Base-by-base conservation (phyloP, 2,113 vertebrate species). In the Cyphomyrus discorhynchus region DNA sequence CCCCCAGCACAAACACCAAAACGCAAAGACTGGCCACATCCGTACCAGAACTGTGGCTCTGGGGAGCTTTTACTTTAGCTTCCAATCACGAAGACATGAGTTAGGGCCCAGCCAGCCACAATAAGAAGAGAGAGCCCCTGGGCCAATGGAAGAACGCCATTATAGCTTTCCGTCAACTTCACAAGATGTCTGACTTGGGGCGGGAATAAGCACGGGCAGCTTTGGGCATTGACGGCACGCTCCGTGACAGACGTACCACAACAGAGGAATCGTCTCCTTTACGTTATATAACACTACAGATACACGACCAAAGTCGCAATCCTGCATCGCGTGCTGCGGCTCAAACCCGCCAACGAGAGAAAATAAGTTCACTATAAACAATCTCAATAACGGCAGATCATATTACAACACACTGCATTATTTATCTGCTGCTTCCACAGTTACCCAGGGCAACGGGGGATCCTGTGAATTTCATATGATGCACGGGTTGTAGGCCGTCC, bases 391-490 rank as follows among this genome's bases (percentile, higher is more conserved):
- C 47, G 27, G 13, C 50, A 87, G 11, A 87, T 87, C n/a, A 35
- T 53, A 87, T 87, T 87, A 87, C 85, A 87, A 35, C 50, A 10
- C 47, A 5, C 84, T 86, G 84, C 85, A 87, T 56, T 87, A 87
- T 87, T 87, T 56, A 87, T 87, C 15, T 56, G 85, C 85, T 53
- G 27, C 50, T 17, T 53, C 6, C n/a, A 86, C 85, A 47, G 85
- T 87, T 87, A 53, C 50, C 85, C 85, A 35, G 50, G n/a, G 49
- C 85, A 47, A 87, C 49, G 13, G 15, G n/a, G 27, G 13, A 53
- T 35, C 85, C 27, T 56, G 46, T 56, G 27, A 52, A 53, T 87
- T 53, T 87, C 39, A 87, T 35, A 53, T 31, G 24, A 53, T 53
- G n/a, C 50, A 53, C 5, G 31, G 31, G 39, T 86, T 86, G 85